Conservation (phyloP, 2,888 invertebrate genomes). For the Thymelicus acteon region DNA sequence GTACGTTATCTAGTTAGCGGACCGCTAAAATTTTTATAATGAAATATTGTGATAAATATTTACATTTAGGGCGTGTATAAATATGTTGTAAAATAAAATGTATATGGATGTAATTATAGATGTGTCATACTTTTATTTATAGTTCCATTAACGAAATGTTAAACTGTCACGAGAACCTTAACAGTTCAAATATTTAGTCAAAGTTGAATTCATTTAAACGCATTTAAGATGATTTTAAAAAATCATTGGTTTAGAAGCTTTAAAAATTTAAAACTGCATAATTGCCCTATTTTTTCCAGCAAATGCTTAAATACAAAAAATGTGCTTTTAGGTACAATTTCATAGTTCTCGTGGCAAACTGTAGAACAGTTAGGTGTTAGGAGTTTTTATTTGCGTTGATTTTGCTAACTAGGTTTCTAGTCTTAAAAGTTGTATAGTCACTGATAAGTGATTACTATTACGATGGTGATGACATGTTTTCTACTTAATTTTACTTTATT, state of each 20-base stretch:
- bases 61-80: conserved; percentile 62
- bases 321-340: not conserved
- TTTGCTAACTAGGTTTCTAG: conserved; percentile 39
- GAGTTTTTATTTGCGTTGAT: conserved; percentile 31
- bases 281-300: no score
- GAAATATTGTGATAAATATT: conserved; percentile 73
- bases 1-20: conserved; percentile 65
- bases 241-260: no score
- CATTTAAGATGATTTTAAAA: not conserved
- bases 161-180: not conserved
- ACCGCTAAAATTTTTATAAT: conserved; percentile 62
- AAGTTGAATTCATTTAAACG: not conserved
- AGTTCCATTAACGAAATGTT: conserved; percentile 42
- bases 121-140: conserved; percentile 63
- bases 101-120: conserved; percentile 67
- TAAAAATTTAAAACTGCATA: no score
- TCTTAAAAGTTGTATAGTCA: conserved; percentile 29
- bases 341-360: not conserved
- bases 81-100: conserved; percentile 56
- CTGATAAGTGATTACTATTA: conserved; percentile 23
- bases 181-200: not conserved
- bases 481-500: not conserved
- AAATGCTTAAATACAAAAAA: no score
- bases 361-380: not conserved
- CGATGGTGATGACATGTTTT: conserved; percentile 10